phyloP scores from a whole-genome alignment of 2,797 vertebrate genomes.

The Coendou prehensilis region DNA sequence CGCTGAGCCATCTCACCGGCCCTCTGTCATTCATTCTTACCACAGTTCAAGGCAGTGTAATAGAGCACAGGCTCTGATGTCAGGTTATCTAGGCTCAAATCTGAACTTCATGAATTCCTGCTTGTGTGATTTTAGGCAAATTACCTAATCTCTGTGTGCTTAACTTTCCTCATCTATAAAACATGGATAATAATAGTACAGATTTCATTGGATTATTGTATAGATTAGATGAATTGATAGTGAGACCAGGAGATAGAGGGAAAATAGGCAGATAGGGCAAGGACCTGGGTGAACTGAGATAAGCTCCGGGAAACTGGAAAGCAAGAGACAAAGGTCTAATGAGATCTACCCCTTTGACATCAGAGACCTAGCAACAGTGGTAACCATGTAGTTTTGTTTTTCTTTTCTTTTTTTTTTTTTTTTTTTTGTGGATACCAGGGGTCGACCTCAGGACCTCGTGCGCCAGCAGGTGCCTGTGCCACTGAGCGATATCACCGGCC shows the following conservation, averaged over 20 bases:
- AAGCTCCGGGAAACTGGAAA: background rate
- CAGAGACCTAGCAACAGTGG: background rate
- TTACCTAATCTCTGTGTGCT: background rate
- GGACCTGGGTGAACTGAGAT: background rate
- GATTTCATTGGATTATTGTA: background rate
- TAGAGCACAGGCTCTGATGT: background rate
- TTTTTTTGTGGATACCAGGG: too few species aligned
- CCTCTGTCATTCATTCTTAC: background rate
- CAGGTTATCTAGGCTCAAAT: background rate
- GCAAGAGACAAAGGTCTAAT: background rate
- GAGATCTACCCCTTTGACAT: background rate
- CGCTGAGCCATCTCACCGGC: too few species aligned
- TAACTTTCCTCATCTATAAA: background rate
- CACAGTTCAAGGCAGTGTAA: background rate
- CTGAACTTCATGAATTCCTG: background rate
- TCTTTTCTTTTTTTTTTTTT: too few species aligned
- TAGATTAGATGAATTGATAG: constrained; percentile 61
- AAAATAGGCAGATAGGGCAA: background rate
- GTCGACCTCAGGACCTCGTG: too few species aligned
- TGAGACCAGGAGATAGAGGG: background rate
- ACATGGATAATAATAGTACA: background rate
- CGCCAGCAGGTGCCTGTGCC: too few species aligned
- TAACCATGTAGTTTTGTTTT: background rate
- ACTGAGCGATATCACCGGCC: too few species aligned
- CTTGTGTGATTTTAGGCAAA: background rate